Evolutionary conservation across 2,113 vertebrate genomes (phyloP).

Genomic region (Chamaea fasciata): DNA sequence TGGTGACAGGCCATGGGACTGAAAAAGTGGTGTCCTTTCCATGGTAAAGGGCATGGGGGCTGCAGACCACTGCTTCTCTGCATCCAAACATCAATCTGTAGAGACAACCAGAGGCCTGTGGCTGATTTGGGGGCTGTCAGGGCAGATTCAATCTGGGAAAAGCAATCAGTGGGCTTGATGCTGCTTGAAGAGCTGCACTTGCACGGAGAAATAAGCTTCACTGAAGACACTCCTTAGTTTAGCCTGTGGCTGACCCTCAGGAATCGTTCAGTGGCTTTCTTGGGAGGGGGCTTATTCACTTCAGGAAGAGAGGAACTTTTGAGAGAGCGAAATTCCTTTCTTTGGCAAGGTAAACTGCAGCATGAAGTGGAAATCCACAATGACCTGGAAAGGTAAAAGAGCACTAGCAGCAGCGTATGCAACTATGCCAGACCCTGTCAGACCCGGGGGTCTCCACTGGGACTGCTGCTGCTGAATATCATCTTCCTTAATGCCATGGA

Average conservation of each 20-base stretch:
- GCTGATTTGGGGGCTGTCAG: not conserved
- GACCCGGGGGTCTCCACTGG: not conserved
- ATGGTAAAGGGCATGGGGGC: not conserved
- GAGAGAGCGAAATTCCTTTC: not conserved
- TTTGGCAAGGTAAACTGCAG: not conserved
- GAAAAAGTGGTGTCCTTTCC: not conserved
- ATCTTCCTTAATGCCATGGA: not conserved
- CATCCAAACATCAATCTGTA: not conserved
- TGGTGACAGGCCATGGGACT: rapidly evolving
- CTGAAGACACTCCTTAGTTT: not conserved
- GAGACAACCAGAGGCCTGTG: not conserved
- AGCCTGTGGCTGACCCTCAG: not conserved
- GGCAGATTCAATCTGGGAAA: rapidly evolving
- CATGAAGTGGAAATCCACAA: not conserved
- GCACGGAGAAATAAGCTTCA: not conserved
- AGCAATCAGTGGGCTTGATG: not conserved
- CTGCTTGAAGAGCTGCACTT: not conserved
- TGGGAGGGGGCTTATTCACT: not conserved
- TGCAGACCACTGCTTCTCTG: not conserved
- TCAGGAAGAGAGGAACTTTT: not conserved
- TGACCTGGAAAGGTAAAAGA: not conserved
- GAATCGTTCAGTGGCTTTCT: not conserved
- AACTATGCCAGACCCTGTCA: not conserved
- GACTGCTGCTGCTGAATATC: not conserved
- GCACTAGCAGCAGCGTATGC: not conserved